phyloP scores from a whole-genome alignment of 2,113 vertebrate genomes.

The Propithecus coquereli region DNA sequence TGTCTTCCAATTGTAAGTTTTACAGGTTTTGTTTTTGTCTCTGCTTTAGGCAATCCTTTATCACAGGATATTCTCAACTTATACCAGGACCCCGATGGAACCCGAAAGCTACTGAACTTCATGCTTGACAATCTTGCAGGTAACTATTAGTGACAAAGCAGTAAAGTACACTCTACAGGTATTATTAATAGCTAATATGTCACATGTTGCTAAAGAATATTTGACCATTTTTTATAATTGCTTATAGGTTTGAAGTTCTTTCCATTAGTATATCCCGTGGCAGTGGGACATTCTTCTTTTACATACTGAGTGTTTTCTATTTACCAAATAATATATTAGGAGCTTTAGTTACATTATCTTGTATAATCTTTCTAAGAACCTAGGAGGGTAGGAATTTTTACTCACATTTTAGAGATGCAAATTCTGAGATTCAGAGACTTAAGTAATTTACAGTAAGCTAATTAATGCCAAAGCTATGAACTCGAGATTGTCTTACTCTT shows the following conservation, averaged over 20 bases:
- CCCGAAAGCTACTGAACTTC: slow-evolving; percentile 98
- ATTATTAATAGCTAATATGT: not conserved
- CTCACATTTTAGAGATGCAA: not conserved
- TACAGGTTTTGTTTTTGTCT: slow-evolving; percentile 58
- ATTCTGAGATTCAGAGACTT: slow-evolving; percentile 22
- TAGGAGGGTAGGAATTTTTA: not conserved
- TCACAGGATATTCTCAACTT: slow-evolving; percentile 98
- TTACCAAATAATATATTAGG: not conserved
- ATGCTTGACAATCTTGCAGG: slow-evolving; percentile 99
- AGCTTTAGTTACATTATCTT: slow-evolving; percentile 8
- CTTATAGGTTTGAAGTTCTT: not conserved
- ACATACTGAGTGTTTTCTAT: slow-evolving; percentile 14
- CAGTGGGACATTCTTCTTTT: not conserved
- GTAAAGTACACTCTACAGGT: not conserved
- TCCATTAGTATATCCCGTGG: not conserved
- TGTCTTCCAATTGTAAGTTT: not conserved
- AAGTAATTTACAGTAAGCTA: not conserved
- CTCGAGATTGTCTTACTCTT: not conserved
- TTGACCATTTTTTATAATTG: not conserved
- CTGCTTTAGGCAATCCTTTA: slow-evolving; percentile 95
- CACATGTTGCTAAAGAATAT: not conserved
- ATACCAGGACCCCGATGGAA: slow-evolving; percentile 98
- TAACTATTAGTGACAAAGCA: slow-evolving; percentile 72
- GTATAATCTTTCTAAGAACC: slow-evolving; percentile 13
- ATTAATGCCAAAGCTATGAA: not conserved